Evolutionary conservation across 2,888 invertebrate genomes (phyloP).

Genomic region (Lasioglossum calceatum): DNA sequence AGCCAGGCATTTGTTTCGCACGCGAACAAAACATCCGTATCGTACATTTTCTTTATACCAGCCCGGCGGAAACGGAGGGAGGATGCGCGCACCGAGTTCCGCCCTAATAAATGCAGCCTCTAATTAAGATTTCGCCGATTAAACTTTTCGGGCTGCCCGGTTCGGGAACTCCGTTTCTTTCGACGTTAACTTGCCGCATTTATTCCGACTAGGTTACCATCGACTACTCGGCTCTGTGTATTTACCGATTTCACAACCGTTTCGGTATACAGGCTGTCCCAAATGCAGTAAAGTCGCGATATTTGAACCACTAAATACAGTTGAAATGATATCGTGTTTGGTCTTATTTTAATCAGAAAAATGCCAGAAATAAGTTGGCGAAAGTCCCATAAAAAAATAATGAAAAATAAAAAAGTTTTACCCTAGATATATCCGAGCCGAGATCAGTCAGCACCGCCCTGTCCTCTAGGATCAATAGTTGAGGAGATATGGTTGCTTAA

Average conservation of each 20-base stretch:
- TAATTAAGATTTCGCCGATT: constrained; percentile 63
- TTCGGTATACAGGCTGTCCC: not conserved
- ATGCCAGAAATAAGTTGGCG: too few species aligned
- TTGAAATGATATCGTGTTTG: too few species aligned
- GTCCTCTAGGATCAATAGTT: too few species aligned
- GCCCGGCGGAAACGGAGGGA: constrained; percentile 13
- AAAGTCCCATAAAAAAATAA: too few species aligned
- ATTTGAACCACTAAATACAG: too few species aligned
- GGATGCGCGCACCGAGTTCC: constrained; percentile 42
- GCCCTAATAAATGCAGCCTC: constrained; percentile 59
- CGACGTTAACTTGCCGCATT: constrained; percentile 50
- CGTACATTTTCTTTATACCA: constrained; percentile 37
- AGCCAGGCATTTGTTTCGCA: constrained; percentile 42
- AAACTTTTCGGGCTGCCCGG: constrained; percentile 38
- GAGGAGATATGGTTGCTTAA: too few species aligned
- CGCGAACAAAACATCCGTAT: constrained; percentile 37
- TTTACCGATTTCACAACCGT: constrained; percentile 37
- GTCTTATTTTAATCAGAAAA: too few species aligned
- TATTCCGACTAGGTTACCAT: constrained; percentile 32
- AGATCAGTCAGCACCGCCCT: too few species aligned
- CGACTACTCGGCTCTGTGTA: not conserved
- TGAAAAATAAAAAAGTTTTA: too few species aligned
- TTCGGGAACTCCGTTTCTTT: constrained; percentile 52
- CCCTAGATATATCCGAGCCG: too few species aligned
- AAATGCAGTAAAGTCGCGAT: too few species aligned